Base-by-base conservation (phyloP, 1,140 invertebrate species). In the Calosoma granatense region DNA sequence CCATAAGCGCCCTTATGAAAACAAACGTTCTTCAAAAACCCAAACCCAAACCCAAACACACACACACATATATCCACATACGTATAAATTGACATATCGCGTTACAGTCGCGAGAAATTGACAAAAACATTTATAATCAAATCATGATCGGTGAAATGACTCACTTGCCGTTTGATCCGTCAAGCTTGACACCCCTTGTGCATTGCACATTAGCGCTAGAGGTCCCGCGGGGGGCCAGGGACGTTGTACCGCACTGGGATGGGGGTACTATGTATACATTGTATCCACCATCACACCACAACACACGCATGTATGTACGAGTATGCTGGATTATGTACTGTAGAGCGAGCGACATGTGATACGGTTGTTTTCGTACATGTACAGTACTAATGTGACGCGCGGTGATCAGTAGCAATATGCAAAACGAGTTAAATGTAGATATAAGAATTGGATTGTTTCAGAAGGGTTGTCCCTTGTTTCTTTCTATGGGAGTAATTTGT, bases 121-220 rank as follows among this genome's bases (percentile, higher is more conserved):
- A 47, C 15, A 47, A 47, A 47, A 47, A 47, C 41, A 47, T 47
- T 47, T 51, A 52, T 55, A 58, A 58, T 60, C 53, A 53, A 58
- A 60, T 58, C 54, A 56, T 57, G 41, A 47, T 47, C 17, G 30
- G 21, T 22, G 41, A 62, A 57, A 59, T 55, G 59, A 62, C 59
- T 62, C 57, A 62, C 57, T 62, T 56, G 41, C 54, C 47, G 56
- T 63, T 63, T 63, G 62, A 63, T 63, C 62, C 54, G 57, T 47
- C 57, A 63, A 55, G 54, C 60, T 51, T 63, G 55, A 63, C 62
- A 63, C 62, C 62, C 62, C 56, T 53, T 47, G 41, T 47, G 41
- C 41, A 47, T 17, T 47, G 41, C 41, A 47, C 41, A 47, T 47
- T 47, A 47, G 15, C 41, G 41, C 26, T 30, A 14, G n/a, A n/a